Evolutionary conservation across 2,797 vertebrate genomes (phyloP).

Genomic region (Perodicticus potto): DNA sequence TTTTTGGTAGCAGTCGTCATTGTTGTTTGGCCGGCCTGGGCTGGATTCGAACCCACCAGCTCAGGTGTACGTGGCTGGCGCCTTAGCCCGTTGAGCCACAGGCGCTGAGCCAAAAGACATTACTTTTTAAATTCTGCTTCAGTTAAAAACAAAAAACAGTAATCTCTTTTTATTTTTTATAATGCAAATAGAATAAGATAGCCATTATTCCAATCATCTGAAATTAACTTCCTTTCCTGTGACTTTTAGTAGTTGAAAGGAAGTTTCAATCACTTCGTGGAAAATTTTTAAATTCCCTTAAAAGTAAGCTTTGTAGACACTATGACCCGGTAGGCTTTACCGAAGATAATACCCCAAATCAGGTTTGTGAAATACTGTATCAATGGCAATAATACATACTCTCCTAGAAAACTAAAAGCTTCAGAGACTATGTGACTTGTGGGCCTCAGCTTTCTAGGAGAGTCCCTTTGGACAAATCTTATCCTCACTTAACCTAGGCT

Average conservation of each 20-base stretch:
- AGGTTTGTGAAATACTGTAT: neutral
- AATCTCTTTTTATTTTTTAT: neutral
- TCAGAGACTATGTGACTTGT: neutral
- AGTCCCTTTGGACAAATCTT: neutral
- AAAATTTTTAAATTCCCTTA: slow-evolving; percentile 17
- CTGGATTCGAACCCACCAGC: too few species aligned
- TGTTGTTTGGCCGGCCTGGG: too few species aligned
- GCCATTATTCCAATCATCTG: neutral
- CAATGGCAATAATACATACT: neutral
- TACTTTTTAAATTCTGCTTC: slow-evolving; percentile 41
- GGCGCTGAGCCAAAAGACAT: too few species aligned
- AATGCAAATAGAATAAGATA: neutral
- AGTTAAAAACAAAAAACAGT: slow-evolving; percentile 21
- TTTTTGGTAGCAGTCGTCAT: too few species aligned
- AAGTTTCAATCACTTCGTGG: slow-evolving; percentile 33
- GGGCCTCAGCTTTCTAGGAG: neutral
- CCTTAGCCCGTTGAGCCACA: too few species aligned
- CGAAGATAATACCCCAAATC: neutral
- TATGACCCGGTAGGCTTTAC: neutral
- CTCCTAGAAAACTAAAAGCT: neutral
- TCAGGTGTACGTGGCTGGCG: too few species aligned
- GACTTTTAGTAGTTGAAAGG: slow-evolving; percentile 46
- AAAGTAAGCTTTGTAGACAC: neutral
- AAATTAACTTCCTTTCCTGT: slow-evolving; percentile 58
- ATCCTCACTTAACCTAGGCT: neutral